Percentiles rank a stretch among this genome's conserved stretches.
These are phyloP conservation scores for Mixornis gularis DNA, from an alignment of 2,113 vertebrate genomes.

Conservation along the genomic window DNA sequence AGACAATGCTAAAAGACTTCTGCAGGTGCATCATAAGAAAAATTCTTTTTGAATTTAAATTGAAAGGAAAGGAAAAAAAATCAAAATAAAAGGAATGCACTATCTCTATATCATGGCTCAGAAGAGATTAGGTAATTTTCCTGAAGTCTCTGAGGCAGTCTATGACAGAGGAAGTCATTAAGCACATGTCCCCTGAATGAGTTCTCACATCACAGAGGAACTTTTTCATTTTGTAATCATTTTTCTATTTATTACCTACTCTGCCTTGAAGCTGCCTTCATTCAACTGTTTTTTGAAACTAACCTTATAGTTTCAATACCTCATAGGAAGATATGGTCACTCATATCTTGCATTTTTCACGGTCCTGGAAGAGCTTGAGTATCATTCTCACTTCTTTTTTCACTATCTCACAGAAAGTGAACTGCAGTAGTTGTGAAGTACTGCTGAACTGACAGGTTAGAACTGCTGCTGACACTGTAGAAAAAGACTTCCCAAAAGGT, in stretches of 20 bases:
- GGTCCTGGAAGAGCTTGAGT: constrained; percentile 2
- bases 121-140: constrained; percentile 34
- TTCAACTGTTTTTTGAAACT: constrained; percentile 1
- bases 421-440: constrained; percentile 60
- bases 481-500: constrained; percentile 67
- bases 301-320: background rate
- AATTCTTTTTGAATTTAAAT: background rate
- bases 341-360: constrained; percentile 18
- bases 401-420: constrained; percentile 34
- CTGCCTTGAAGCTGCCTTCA: constrained; percentile 8
- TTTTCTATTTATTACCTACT: constrained; percentile 44
- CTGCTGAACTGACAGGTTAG: constrained; percentile 68
- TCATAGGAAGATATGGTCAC: background rate
- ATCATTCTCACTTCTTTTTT: constrained; percentile 44
- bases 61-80: background rate
- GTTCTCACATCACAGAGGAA: constrained; percentile 2
- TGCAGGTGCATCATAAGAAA: background rate
- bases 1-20: background rate
- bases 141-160: constrained; percentile 18
- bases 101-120: background rate
- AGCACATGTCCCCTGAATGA: background rate
- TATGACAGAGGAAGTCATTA: constrained; percentile 32
- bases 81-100: background rate
- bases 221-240: constrained; percentile 29
- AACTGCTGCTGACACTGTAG: constrained; percentile 65